Conservation (phyloP, 2,888 invertebrate genomes). For the Cancer borealis region DNA sequence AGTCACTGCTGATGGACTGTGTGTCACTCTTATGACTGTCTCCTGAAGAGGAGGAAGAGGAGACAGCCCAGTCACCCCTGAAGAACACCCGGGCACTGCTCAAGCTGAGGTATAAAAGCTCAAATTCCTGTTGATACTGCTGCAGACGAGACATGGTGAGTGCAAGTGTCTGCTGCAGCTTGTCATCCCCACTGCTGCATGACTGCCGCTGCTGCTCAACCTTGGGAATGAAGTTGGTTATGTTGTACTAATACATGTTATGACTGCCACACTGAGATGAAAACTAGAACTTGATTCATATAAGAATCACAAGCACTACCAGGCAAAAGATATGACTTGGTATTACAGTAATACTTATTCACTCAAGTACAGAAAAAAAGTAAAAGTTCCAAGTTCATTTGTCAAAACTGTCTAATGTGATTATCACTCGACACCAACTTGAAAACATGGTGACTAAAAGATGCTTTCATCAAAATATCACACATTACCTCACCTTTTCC, state of each 20-base stretch:
- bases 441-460: background rate
- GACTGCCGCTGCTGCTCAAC: constrained; percentile 73
- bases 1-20: constrained; percentile 64
- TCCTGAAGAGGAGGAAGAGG: constrained; percentile 13
- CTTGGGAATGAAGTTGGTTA: constrained; percentile 55
- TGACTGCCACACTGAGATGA: too few species aligned
- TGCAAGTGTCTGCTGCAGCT: constrained; percentile 94
- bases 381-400: background rate
- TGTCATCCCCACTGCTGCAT: constrained; percentile 85
- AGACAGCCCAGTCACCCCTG: constrained; percentile 81
- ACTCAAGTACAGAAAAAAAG: background rate
- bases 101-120: constrained; percentile 92
- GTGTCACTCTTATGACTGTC: constrained; percentile 61
- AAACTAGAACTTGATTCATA: background rate
- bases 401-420: background rate
- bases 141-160: constrained; percentile 92
- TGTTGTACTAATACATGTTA: background rate
- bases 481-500: constrained; percentile 84
- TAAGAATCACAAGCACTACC: background rate
- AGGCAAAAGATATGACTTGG: background rate
- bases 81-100: constrained; percentile 98
- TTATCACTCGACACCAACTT: background rate
- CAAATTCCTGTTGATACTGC: constrained; percentile 90
- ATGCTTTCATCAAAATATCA: background rate
- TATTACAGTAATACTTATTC: background rate